phyloP scores from a whole-genome alignment of 2,888 invertebrate genomes.

The Amiota mariae region DNA sequence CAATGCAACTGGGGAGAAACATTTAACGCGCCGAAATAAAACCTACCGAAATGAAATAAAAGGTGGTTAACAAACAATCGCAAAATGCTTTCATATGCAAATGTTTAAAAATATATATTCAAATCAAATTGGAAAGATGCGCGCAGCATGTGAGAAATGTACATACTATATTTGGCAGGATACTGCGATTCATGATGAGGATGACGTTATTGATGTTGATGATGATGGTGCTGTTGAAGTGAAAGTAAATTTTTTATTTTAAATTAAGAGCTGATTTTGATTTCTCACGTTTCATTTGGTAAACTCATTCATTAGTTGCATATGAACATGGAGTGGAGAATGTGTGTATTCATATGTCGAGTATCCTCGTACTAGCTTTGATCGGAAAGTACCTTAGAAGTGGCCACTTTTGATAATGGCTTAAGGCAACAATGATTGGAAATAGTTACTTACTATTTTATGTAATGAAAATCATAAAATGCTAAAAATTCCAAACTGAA shows the following conservation, averaged over 20 bases:
- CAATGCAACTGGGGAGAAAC: slow-evolving; percentile 52
- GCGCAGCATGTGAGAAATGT: slow-evolving; percentile 27
- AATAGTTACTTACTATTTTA: no score
- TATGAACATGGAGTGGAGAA: slow-evolving; percentile 20
- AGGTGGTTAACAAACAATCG: slow-evolving; percentile 58
- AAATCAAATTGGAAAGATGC: slow-evolving; percentile 32
- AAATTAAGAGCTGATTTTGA: slow-evolving; percentile 58
- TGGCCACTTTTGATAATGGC: slow-evolving; percentile 45
- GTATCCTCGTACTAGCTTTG: neutral
- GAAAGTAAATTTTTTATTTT: neutral
- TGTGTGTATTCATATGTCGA: neutral
- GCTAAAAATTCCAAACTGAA: no score
- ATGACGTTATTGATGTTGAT: no score
- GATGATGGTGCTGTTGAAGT: neutral
- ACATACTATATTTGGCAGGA: no score
- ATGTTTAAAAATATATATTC: slow-evolving; percentile 41
- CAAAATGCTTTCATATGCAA: slow-evolving; percentile 63
- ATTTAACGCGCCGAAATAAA: slow-evolving; percentile 45
- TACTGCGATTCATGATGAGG: slow-evolving; percentile 31
- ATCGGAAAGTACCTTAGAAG: slow-evolving; percentile 36
- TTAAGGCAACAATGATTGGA: no score
- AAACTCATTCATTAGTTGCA: slow-evolving; percentile 26
- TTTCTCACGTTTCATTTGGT: slow-evolving; percentile 56
- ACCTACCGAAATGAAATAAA: slow-evolving; percentile 45
- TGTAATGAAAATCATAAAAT: no score